phyloP scores from a whole-genome alignment of 1,140 invertebrate genomes.

The Neodiprion virginianus region DNA sequence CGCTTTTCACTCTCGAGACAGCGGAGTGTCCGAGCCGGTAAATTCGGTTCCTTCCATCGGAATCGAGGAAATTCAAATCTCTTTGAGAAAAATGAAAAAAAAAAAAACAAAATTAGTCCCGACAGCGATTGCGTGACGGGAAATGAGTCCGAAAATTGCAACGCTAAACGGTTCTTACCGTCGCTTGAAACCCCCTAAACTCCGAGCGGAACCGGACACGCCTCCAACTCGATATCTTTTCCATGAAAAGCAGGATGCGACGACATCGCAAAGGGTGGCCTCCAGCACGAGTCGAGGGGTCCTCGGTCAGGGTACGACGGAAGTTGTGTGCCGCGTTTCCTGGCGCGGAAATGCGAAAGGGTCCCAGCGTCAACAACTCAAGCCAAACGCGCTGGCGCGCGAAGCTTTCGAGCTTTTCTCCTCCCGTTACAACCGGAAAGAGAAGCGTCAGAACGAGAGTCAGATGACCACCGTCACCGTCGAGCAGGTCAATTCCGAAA shows the following conservation, averaged over 20 bases:
- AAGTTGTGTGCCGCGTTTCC: conserved; percentile 25
- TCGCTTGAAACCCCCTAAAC: too few relatives aligned
- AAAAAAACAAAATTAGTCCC: too few relatives aligned
- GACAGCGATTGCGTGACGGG: too few relatives aligned
- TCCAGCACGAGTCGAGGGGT: conserved; percentile 12
- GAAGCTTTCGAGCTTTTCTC: neutral
- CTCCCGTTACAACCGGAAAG: neutral
- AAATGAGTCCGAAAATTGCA: too few relatives aligned
- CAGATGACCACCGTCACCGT: neutral
- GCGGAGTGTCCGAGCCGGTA: too few relatives aligned
- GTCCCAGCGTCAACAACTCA: neutral
- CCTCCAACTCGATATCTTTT: too few relatives aligned
- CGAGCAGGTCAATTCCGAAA: neutral
- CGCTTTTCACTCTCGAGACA: too few relatives aligned
- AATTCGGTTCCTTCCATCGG: too few relatives aligned
- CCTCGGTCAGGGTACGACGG: neutral
- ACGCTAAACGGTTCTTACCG: too few relatives aligned
- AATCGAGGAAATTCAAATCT: too few relatives aligned
- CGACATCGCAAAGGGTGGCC: conserved; percentile 19
- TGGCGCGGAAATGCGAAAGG: conserved; percentile 20
- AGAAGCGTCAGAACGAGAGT: neutral
- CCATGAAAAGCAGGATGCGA: conserved; percentile 14
- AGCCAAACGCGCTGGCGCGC: neutral
- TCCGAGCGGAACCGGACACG: too few relatives aligned
- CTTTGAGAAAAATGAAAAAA: too few relatives aligned